phyloP scores from a whole-genome alignment of 2,113 vertebrate species.

The Rhinolophus ferrumequinum region DNA sequence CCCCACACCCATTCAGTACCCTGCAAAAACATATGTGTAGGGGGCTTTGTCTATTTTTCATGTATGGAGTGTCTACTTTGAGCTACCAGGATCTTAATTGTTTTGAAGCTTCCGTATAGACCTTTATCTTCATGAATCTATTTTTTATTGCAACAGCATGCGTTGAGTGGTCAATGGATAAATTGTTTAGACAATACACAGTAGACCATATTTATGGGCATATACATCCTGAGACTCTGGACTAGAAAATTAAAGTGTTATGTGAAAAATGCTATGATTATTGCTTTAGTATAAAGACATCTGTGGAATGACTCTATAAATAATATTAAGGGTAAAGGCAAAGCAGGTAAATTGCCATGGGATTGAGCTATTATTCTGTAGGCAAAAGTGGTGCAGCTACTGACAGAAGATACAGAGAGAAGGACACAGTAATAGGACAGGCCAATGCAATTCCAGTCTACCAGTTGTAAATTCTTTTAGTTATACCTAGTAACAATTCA shows the following conservation, averaged over 20 bases:
- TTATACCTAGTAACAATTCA: not conserved
- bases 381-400: not conserved
- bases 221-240: not conserved
- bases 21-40: not conserved
- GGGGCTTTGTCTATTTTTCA: not conserved
- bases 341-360: not conserved
- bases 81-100: not conserved
- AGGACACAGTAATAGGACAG: not conserved
- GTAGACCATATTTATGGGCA: not conserved
- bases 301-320: not conserved
- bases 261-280: not conserved
- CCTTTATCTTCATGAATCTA: not conserved
- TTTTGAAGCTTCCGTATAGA: not conserved
- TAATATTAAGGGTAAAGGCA: not conserved
- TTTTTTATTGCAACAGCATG: not conserved
- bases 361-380: not conserved
- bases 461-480: not conserved
- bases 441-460: not conserved
- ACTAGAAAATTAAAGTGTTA: not conserved
- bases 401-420: not conserved
- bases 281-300: conserved; percentile 9
- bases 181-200: not conserved
- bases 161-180: not conserved
- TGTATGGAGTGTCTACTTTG: accelerated
- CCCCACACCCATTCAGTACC: not conserved